Evolutionary conservation across 1,140 invertebrate genomes (phyloP), one percentile per base, ranked within the genome.

Genomic region (Homarus americanus): DNA sequence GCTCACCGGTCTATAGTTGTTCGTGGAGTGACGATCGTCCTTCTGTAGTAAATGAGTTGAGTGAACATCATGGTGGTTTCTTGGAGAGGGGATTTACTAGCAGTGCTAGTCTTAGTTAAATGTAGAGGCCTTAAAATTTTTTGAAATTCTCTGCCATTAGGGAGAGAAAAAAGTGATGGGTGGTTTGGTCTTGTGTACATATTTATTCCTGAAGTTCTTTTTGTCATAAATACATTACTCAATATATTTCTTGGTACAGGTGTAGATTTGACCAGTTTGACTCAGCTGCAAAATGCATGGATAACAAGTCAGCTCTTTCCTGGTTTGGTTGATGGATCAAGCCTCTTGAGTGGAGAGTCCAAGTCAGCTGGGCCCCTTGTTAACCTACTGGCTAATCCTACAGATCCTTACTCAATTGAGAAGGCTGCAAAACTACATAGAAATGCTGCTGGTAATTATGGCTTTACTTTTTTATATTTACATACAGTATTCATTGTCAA

Each of bases 401-500:
- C 63, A 20, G 95, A 95, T 92, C 93, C 94, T 1, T 95, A 95
- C 73, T 95, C 96, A 76, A 95, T 97, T 58, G 97, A 97, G 93
- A 95, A 96, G 88, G 96, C 96, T 28, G 97, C 97, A 0, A 95
- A 96, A 93, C 95, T 96, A 76, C 96, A 97, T 94, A 95, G 97
- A 79, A 97, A 95, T 94, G 96, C 97, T 89, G 97, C 97, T 93
- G 95, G 96, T 96, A 85, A 40, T 44, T 41, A 24, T 82, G 0
- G 0, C 12, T 41, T 76, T 38, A 7, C 2, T 7, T 40, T 2
- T 34, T 10, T 41, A 24, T 75, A 15, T 34, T 40, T 49, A 12
- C 44, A 49, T 49, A 4, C 44, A 49, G 12, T 49, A 12, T n/a
- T n/a, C n/a, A n/a, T n/a, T n/a, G n/a, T n/a, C n/a, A n/a, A n/a